Base-by-base conservation (phyloP, 2,113 vertebrate genomes). In the Amphiprion percula region DNA sequence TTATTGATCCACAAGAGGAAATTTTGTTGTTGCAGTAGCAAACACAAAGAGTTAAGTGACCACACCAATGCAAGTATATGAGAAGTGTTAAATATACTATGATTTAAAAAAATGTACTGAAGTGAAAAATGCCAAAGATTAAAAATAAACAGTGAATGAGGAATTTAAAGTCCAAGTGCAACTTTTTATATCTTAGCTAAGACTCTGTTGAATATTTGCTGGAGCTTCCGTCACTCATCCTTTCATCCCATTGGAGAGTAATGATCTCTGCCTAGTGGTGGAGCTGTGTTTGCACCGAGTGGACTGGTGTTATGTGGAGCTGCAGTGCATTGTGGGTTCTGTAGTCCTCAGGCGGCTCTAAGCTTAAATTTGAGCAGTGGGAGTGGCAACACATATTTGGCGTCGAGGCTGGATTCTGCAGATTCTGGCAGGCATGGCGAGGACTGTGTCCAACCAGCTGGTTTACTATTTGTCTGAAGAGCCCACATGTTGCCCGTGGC, bases 351-450 rank as follows among this genome's bases (percentile, higher is more conserved):
- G 19, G 17, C 37, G 55, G 41, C 52, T 33, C 26, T 47, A 16
- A 53, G 28, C 47, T 44, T 52, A 17, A 47, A 52, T 55, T 28
- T 9, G 46, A 76, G 60, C 53, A 23, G 7, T 50, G 17, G 52
- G 54, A 74, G 60, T 39, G 66, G 44, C 53, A 68, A 54, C 19
- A 23, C 39, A 33, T n/a, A 21, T 76, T 60, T 64, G 72, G 21
- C 24, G 2, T 19, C 0, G 1, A 47, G 10, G 26, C 17, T 67
- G 33, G 88, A 78, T 44, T 78, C 78, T 84, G 84, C 84, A 78
- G 68, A 23, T 28, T 24, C 12, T 28, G 64, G 63, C 6, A 0
- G 86, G 76, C 84, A 74, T 71, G 84, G 89, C 54, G 82, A 77
- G 82, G 30, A 44, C 71, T 69, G 64, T 79, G 64, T 74, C 39